A percentile compares a stretch with the other conserved stretches of the same genome.
Conservation (phyloP, 2,113 vertebrate species). For the Chloroceryle aenea region DNA sequence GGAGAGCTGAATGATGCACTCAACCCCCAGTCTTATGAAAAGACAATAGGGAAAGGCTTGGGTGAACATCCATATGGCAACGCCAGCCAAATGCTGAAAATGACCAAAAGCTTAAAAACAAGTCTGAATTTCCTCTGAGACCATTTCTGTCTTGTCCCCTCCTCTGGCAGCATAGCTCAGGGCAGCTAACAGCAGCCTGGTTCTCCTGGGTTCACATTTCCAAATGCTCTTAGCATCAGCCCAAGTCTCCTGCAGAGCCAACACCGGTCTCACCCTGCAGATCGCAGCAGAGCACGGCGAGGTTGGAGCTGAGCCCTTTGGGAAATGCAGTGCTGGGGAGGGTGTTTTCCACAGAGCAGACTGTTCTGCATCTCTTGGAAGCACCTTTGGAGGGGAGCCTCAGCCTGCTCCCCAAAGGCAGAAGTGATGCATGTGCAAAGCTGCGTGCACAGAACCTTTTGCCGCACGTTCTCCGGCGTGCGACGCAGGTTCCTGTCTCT, state of each 20-base stretch:
- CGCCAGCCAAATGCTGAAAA: not conserved
- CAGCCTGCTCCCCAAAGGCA: not conserved
- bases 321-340: not conserved
- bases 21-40: not conserved
- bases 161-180: not conserved
- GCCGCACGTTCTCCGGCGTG: not conserved
- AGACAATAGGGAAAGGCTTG: not conserved
- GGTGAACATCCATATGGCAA: not conserved
- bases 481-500: not conserved
- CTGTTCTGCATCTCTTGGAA: not conserved
- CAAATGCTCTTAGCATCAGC: not conserved
- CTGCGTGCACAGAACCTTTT: not conserved
- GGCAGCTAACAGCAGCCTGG: not conserved
- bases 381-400: not conserved
- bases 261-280: not conserved
- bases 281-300: not conserved
- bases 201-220: not conserved
- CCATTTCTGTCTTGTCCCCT: not conserved
- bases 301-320: not conserved
- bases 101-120: not conserved
- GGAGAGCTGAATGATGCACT: not conserved
- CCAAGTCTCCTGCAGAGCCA: not conserved
- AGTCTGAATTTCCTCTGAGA: not conserved
- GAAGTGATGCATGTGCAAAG: not conserved
- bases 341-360: not conserved